These are phyloP conservation scores for Amyelois transitella DNA, from an alignment of 1,140 invertebrate species.

Conservation along the genomic window DNA sequence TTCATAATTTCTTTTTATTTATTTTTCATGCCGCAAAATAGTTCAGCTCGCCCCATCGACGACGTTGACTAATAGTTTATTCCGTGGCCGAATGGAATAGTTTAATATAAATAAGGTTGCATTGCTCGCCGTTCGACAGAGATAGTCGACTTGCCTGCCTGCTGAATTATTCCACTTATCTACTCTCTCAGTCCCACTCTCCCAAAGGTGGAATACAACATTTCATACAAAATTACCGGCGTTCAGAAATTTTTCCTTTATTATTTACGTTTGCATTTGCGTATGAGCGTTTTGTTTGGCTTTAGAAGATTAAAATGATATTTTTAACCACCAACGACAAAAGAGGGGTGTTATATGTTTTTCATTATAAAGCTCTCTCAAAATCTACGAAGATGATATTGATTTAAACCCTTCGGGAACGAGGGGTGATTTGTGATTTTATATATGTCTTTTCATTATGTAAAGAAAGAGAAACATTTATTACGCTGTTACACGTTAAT, in stretches of 20 bases:
- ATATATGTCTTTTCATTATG: no score
- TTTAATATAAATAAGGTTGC: not conserved
- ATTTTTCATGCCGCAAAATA: not conserved
- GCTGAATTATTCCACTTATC: not conserved
- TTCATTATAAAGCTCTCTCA: no score
- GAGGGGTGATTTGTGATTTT: no score
- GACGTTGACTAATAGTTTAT: not conserved
- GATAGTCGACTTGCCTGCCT: not conserved
- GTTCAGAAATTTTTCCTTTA: not conserved
- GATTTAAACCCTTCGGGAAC: no score
- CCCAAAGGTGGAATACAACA: not conserved
- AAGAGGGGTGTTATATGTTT: no score
- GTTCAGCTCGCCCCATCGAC: not conserved
- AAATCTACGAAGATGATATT: no score
- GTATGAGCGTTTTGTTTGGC: not conserved
- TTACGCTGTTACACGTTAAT: no score
- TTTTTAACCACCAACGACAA: no score
- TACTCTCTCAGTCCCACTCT: not conserved
- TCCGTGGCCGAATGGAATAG: not conserved
- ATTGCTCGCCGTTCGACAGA: not conserved
- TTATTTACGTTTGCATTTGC: not conserved
- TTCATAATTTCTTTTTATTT: no score
- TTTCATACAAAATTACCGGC: not conserved
- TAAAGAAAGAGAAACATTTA: no score
- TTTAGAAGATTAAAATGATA: not conserved